Conservation (phyloP, 2,113 vertebrate species). For the Zosterops borbonicus region DNA sequence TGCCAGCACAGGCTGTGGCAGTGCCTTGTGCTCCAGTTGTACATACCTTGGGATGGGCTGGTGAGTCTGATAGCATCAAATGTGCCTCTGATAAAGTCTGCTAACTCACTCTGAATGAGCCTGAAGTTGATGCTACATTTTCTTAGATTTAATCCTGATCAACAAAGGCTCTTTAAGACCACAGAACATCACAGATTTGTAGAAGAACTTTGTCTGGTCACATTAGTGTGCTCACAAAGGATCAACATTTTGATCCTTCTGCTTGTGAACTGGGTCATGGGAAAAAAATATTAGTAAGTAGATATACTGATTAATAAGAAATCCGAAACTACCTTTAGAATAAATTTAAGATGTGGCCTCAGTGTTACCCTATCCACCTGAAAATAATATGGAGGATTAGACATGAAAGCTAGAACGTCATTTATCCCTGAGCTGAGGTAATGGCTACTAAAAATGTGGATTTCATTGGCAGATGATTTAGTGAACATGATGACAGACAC, state of each 20-base stretch:
- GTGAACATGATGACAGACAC: conserved; percentile 16
- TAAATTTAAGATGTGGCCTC: conserved; percentile 7
- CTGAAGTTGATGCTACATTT: background rate
- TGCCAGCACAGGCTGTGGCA: background rate
- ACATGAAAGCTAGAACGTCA: conserved; percentile 45
- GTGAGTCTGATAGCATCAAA: background rate
- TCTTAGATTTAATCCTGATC: background rate
- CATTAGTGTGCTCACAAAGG: background rate
- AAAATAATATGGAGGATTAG: conserved; percentile 54
- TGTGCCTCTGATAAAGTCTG: background rate
- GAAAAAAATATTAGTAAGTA: conserved; percentile 3
- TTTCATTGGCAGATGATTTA: conserved; percentile 57
- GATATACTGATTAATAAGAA: conserved; percentile 38
- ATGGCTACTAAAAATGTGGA: conserved; percentile 50
- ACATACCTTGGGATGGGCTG: background rate
- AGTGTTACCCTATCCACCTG: conserved; percentile 18
- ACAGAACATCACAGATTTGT: background rate
- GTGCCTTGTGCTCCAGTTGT: background rate
- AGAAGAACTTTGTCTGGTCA: background rate
- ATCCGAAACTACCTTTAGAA: conserved; percentile 40
- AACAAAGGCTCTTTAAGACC: background rate
- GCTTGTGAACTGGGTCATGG: background rate
- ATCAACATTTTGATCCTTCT: background rate
- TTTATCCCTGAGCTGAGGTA: conserved; percentile 56
- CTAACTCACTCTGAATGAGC: background rate